Base-by-base conservation (phyloP, 1,140 invertebrate genomes). In the Drosophila sechellia region DNA sequence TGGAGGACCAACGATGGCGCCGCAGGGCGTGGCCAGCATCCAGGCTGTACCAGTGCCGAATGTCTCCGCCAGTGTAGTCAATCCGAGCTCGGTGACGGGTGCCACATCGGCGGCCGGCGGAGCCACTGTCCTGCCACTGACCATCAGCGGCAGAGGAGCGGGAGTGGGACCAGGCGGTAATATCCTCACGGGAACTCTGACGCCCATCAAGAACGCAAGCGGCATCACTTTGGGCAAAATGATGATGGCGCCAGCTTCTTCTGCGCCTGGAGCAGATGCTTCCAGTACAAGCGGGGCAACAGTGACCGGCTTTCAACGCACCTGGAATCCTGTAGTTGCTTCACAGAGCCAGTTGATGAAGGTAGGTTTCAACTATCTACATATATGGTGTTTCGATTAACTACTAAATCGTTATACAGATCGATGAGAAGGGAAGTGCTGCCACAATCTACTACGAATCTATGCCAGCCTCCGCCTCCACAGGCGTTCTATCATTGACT, bases 391-490 rank as follows among this genome's bases (percentile, higher is more conserved):
- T 5, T 39, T 13, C 5, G 1, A 4, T 5, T 6, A 31, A 31
- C 31, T 31, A 31, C 6, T 4, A 0, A 13, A 12, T 58, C 0
- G 15, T 11, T 27, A 8, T 10, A 15, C 35, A 75, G 72, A 75
- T 76, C 10, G 72, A 76, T 34, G 72, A 76, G 5, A 76, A 76
- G 15, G 89, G 91, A n/a, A 90, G 90, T 27, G 79, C 81, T 4
- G 84, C 83, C 15, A 91, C 83, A 3, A 91, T 92, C 15, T 92
- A 92, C 52, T 92, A 92, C 61, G 91, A 92, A 54, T 92, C 91
- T 2, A 83, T 92, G 53, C 90, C 91, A 3, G 87, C 91, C 5
- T 85, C 72, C 3, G 72, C 87, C 11, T 92, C 91, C 0, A 91
- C 91, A 3, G 91, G 91, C 4, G 91, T 92, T 0, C 79, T 92